A percentile compares a stretch with the other conserved stretches of the same genome.
phyloP scores from a whole-genome alignment of 2,888 invertebrate species.

The Eristalis arbustorum region DNA sequence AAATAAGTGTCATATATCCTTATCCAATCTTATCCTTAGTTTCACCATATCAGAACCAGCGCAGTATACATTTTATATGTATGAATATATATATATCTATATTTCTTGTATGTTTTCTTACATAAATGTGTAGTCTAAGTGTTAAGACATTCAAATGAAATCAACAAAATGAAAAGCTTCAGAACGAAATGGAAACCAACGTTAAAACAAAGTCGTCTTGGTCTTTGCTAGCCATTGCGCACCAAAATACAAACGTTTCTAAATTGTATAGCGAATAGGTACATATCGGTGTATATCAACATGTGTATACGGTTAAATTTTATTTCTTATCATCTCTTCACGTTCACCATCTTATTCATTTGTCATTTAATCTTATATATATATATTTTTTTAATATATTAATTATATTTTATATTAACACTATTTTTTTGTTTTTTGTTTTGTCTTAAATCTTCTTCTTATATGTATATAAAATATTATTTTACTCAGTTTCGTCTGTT shows the following conservation, averaged over 20 bases:
- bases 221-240: conserved; percentile 56
- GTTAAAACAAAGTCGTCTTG: conserved; percentile 37
- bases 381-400: conserved; percentile 8
- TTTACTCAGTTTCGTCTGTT: conserved; percentile 66
- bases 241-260: conserved; percentile 64
- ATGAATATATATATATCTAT: conserved; percentile 4
- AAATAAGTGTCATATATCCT: conserved; percentile 25
- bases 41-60: conserved; percentile 42
- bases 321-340: neutral
- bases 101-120: neutral
- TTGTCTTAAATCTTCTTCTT: conserved; percentile 36
- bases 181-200: neutral
- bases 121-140: neutral
- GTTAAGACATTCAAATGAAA: neutral
- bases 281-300: conserved; percentile 70
- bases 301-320: conserved; percentile 60
- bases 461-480: conserved; percentile 70
- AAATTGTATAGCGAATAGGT: conserved; percentile 70
- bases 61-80: conserved; percentile 36
- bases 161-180: neutral
- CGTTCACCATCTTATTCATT: conserved; percentile 18
- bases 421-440: conserved; percentile 22
- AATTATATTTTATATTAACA: conserved; percentile 26
- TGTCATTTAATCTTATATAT: conserved; percentile 23
- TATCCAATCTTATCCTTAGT: conserved; percentile 11